Evolutionary conservation across 2,797 vertebrate species (phyloP).

Genomic region (Esox lucius): DNA sequence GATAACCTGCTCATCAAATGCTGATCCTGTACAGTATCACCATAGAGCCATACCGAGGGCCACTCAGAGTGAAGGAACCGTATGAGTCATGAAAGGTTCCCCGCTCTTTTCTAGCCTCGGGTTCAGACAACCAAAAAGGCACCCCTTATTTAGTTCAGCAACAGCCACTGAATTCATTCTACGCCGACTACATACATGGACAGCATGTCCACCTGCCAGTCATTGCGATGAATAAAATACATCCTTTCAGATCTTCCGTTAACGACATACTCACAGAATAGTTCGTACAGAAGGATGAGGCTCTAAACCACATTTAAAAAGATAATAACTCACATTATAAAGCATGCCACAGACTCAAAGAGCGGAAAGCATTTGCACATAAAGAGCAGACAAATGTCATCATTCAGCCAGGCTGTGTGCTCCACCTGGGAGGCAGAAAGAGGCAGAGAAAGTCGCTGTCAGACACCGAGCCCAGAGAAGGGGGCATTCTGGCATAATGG

Average conservation of each 20-base stretch:
- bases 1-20: conserved; percentile 50
- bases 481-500: conserved; percentile 75
- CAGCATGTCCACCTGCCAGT: not conserved
- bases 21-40: conserved; percentile 41
- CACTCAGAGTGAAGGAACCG: conserved; percentile 42
- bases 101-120: not conserved
- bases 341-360: conserved; percentile 63
- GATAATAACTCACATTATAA: conserved; percentile 65
- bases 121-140: not conserved
- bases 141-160: not conserved
- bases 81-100: conserved; percentile 22
- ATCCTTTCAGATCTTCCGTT: not conserved
- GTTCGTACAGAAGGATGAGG: not conserved
- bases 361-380: conserved; percentile 72
- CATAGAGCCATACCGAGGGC: conserved; percentile 50
- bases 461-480: conserved; percentile 72
- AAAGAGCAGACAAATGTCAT: conserved; percentile 72
- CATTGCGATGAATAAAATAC: not conserved
- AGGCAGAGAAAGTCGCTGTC: conserved; percentile 51
- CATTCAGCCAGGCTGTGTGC: conserved; percentile 74
- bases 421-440: conserved; percentile 70
- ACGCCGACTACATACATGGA: not conserved
- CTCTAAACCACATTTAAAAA: conserved; percentile 12
- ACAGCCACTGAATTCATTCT: not conserved
- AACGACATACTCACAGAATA: not conserved